Percentiles rank a stretch among this genome's conserved stretches.
Conservation (phyloP, 2,888 invertebrate genomes). For the Leptinotarsa haldemani region DNA sequence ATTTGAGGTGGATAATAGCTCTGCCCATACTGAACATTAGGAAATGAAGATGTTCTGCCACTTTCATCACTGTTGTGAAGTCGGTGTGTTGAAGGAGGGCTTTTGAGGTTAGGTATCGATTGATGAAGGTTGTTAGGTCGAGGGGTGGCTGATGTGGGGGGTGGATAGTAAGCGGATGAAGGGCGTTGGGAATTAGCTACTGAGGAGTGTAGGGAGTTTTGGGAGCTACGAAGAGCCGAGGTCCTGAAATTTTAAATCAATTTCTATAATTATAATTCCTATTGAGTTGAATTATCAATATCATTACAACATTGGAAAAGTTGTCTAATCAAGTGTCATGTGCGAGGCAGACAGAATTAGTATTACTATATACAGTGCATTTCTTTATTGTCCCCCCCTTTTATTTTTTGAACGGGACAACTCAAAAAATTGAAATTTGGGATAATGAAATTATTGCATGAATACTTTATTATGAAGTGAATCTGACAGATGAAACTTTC, state of each 20-base stretch:
- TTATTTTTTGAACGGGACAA: too few species aligned
- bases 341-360: too few species aligned
- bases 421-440: too few species aligned
- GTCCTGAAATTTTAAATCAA: slow-evolving; percentile 54
- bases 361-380: too few species aligned
- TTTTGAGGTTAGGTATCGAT: slow-evolving; percentile 66
- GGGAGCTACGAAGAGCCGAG: slow-evolving; percentile 73
- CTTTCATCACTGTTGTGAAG: slow-evolving; percentile 47
- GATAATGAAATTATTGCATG: too few species aligned
- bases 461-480: too few species aligned
- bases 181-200: slow-evolving; percentile 69
- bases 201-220: slow-evolving; percentile 70
- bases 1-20: slow-evolving; percentile 36
- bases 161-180: slow-evolving; percentile 70
- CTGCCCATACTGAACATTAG: slow-evolving; percentile 54
- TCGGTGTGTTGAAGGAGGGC: slow-evolving; percentile 59
- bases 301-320: too few species aligned
- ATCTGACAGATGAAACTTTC: too few species aligned
- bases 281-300: too few species aligned
- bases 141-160: slow-evolving; percentile 49
- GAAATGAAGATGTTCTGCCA: slow-evolving; percentile 58
- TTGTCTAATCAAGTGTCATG: too few species aligned
- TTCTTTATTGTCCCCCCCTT: too few species aligned
- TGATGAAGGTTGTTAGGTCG: slow-evolving; percentile 62
- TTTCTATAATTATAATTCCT: not conserved